phyloP scores from a whole-genome alignment of 2,797 vertebrate species.

The Amblyopsis hoosieri region DNA sequence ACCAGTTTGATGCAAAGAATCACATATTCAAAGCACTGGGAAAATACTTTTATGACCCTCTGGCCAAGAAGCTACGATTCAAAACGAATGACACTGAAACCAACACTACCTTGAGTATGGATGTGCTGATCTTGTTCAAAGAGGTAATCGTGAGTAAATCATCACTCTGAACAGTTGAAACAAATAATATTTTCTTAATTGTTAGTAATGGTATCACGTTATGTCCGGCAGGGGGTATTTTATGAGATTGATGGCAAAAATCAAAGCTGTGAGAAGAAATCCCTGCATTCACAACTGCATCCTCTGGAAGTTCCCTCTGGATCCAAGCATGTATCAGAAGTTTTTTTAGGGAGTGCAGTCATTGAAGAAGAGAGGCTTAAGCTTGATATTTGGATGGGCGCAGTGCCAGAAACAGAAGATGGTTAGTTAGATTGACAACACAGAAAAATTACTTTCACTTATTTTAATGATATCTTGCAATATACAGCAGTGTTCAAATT shows the following conservation, averaged over 20 bases:
- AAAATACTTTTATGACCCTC: conserved; percentile 70
- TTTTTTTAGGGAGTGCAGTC: conserved; percentile 52
- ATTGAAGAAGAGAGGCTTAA: conserved; percentile 73
- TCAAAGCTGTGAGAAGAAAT: conserved; percentile 77
- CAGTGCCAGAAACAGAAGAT: conserved; percentile 61
- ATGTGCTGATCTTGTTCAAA: conserved; percentile 76
- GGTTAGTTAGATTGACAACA: neutral
- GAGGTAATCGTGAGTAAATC: conserved; percentile 58
- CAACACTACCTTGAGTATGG: conserved; percentile 63
- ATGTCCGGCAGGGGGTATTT: conserved; percentile 61
- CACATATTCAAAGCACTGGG: conserved; percentile 50
- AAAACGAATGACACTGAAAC: conserved; percentile 60
- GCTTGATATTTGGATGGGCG: conserved; percentile 62
- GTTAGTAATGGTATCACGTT: neutral
- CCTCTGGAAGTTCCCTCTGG: conserved; percentile 73
- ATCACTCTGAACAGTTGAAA: neutral
- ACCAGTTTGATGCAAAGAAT: conserved; percentile 57
- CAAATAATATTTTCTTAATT: neutral
- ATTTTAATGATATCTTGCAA: neutral
- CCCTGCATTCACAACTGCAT: conserved; percentile 61
- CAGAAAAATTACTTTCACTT: neutral
- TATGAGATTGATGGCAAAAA: conserved; percentile 80
- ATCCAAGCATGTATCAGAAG: conserved; percentile 33
- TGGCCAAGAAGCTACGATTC: conserved; percentile 72
- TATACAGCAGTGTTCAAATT: too few relatives aligned